Percentiles rank a stretch among this genome's conserved stretches.
phyloP scores from a whole-genome alignment of 2,888 invertebrate genomes.

The Lymantria monacha region DNA sequence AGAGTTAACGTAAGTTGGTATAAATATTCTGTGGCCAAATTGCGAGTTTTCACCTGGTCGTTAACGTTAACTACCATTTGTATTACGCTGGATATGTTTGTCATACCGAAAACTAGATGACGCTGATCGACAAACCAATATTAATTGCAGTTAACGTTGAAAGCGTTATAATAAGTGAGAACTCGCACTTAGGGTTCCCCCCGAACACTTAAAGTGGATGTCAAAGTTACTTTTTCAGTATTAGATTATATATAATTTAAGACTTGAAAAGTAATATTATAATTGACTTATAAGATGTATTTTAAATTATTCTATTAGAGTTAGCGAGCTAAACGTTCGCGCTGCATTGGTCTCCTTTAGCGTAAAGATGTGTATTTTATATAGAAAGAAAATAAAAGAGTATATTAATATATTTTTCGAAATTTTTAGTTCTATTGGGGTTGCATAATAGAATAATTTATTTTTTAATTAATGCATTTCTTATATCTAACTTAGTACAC shows the following conservation, averaged over 20 bases:
- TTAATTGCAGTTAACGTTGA: too few relatives aligned
- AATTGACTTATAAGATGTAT: constrained; percentile 37
- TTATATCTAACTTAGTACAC: constrained; percentile 30
- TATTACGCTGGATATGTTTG: too few relatives aligned
- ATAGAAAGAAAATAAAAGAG: constrained; percentile 38
- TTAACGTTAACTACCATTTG: neutral
- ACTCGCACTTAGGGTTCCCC: too few relatives aligned
- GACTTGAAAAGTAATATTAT: constrained; percentile 67
- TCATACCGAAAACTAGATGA: too few relatives aligned
- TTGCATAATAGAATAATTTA: constrained; percentile 42
- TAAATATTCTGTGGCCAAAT: constrained; percentile 41
- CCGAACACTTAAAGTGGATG: constrained; percentile 33
- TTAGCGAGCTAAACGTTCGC: constrained; percentile 36
- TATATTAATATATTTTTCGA: constrained; percentile 58
- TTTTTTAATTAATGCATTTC: constrained; percentile 45
- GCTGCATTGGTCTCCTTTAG: constrained; percentile 55
- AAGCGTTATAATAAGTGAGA: too few relatives aligned
- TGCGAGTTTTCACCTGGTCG: neutral
- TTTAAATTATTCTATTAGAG: constrained; percentile 43
- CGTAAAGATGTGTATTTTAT: constrained; percentile 60
- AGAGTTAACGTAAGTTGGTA: constrained; percentile 55
- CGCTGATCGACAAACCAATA: too few relatives aligned
- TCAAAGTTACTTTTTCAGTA: constrained; percentile 74
- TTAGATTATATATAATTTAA: constrained; percentile 69
- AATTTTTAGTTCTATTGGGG: constrained; percentile 51